Evolutionary conservation across 2,797 vertebrate species (phyloP), one percentile per base, ranked within the genome.

Genomic region (Pogoniulus pusillus): DNA sequence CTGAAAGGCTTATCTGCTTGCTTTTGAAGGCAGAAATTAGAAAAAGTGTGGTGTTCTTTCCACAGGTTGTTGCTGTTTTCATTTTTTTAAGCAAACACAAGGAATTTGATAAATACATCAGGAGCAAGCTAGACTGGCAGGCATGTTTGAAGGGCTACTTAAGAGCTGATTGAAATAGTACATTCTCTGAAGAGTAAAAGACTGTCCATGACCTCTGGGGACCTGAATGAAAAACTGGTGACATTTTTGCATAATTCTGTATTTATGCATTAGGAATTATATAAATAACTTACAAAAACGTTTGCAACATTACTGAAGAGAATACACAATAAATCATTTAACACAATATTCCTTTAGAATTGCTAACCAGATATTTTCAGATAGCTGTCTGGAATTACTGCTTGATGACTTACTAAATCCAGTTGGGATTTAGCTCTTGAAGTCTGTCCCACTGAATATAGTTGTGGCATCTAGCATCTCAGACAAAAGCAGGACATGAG

Each of bases 81-180:
- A 4, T 30, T 82, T 75, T 75, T 85, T 66, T 49, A 51, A 72
- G 41, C 10, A 32, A 59, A 68, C 6, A 53, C 16, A 14, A 76
- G 45, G 32, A 80, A 58, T 76, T 77, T 47, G 69, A 6, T 63
- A 65, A 62, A 60, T 90, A 35, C 6, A 57, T 30, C 43, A 69
- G 35, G 17, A 91, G 16, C 17, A 73, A 49, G 35, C 12, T 65
- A 59, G 34, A 35, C 41, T 39, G 55, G 30, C 32, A 76, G 45
- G n/a, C 35, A 70, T 41, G 86, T 51, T 66, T 76, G 85, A 88
- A 84, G n/a, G 60, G 45, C 32, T 88, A 37, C 66, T 87, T 82
- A 71, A 54, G 76, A 75, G 34, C 32, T 59, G 37, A 74, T 63
- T 72, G 71, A 77, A 93, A 82, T 6, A 26, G 45, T 68, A 1